These are phyloP conservation scores for Ceyx cyanopectus DNA, from an alignment of 2,113 vertebrate genomes.

Conservation along the genomic window DNA sequence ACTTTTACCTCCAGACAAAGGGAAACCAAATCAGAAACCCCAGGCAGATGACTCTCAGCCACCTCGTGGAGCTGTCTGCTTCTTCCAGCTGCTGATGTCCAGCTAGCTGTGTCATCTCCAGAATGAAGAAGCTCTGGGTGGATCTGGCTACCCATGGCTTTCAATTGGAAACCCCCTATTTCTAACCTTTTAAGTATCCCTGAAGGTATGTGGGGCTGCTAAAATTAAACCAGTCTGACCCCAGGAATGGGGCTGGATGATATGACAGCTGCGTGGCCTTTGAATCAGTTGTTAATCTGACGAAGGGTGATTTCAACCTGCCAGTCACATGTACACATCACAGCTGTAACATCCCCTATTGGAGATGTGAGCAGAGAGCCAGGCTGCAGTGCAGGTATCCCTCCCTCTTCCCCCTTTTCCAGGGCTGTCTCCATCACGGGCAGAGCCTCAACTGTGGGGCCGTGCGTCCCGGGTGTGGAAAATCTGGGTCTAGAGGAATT, in stretches of 20 bases:
- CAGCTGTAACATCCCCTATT: not conserved
- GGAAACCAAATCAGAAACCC: not conserved
- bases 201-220: not conserved
- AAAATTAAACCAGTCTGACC: slow-evolving; percentile 51
- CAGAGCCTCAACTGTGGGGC: not conserved
- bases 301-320: not conserved
- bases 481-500: not conserved
- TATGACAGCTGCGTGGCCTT: slow-evolving; percentile 50
- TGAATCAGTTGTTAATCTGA: slow-evolving; percentile 9
- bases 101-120: not conserved
- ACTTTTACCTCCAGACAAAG: not conserved
- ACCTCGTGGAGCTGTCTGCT: not conserved
- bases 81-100: not conserved
- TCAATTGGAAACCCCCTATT: slow-evolving; percentile 29
- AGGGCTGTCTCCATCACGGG: not conserved
- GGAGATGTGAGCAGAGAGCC: not conserved
- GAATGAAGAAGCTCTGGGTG: not conserved
- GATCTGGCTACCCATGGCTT: not conserved
- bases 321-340: not conserved
- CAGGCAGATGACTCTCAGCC: not conserved
- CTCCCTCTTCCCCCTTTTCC: not conserved
- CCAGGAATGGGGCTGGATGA: not conserved
- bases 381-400: not conserved
- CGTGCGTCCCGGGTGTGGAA: rapidly evolving
- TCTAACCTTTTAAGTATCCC: slow-evolving; percentile 42